Evolutionary conservation across 2,888 invertebrate species (phyloP).

Genomic region (Criorhina ranunculi): DNA sequence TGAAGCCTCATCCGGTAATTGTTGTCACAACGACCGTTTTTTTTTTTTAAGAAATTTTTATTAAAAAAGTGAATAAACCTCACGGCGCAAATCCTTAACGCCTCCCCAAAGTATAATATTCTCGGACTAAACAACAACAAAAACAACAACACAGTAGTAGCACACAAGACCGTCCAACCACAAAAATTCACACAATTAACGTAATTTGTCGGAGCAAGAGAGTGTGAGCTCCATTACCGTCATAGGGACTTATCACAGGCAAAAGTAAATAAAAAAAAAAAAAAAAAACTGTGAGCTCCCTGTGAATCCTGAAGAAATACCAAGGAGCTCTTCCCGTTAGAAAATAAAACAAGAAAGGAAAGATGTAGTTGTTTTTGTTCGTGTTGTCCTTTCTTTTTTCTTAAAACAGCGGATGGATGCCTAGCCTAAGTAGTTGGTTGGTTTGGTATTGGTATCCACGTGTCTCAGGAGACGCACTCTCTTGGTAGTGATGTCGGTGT

Average conservation of each 20-base stretch:
- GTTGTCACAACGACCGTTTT: slow-evolving; percentile 16
- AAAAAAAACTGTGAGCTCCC: slow-evolving; percentile 3
- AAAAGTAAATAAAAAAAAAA: slow-evolving; percentile 19
- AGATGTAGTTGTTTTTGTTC: slow-evolving; percentile 15
- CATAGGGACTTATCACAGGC: background rate
- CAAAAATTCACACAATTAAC: slow-evolving; percentile 67
- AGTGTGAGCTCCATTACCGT: slow-evolving; percentile 36
- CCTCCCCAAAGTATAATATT: slow-evolving; percentile 47
- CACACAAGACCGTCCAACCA: slow-evolving; percentile 9
- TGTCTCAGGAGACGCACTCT: slow-evolving; percentile 30
- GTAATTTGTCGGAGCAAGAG: slow-evolving; percentile 53
- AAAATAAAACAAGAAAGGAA: slow-evolving; percentile 10
- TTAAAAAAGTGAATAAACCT: slow-evolving; percentile 5
- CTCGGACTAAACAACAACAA: slow-evolving; percentile 33
- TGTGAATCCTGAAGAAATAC: slow-evolving; percentile 5
- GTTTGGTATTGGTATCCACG: slow-evolving; percentile 31
- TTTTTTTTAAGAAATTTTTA: slow-evolving; percentile 10
- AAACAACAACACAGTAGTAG: slow-evolving; percentile 1
- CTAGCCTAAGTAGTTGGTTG: slow-evolving; percentile 6
- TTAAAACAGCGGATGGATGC: background rate
- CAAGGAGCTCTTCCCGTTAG: slow-evolving; percentile 11
- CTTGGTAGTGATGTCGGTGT: background rate
- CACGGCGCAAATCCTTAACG: slow-evolving; percentile 36
- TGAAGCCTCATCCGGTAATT: slow-evolving; percentile 16
- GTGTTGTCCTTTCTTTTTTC: background rate